Base-by-base conservation (phyloP, 2,113 vertebrate species). In the Odontesthes bonariensis region DNA sequence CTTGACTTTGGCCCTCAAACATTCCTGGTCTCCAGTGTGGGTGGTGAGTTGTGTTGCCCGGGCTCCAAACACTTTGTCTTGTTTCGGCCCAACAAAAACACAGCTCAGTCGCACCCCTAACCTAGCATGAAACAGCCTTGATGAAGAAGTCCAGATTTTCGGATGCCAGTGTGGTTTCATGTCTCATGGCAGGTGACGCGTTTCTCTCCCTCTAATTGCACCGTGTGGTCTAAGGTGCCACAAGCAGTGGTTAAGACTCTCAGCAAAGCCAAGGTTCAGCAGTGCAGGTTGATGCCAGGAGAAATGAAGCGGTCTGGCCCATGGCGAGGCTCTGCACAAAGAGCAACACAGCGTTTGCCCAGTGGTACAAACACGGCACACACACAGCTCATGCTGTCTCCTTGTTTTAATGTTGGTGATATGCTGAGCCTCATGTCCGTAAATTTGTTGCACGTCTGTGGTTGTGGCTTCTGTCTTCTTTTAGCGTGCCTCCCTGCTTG, bases 301-400 rank as follows among this genome's bases (percentile, higher is more conserved):
- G 73, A 83, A 84, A 82, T 73, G 71, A 61, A 62, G 71, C 69
- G 54, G 38, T 73, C 31, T 46, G 69, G 46, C n/a, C 13, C n/a
- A 19, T 27, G 3, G 70, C 54, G 31, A 0, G 68, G 46, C 62
- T 73, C 31, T 71, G 76, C 74, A 68, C 75, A 62, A 86, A 83
- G 75, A 81, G 77, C 86, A 90, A 81, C 65, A 65, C 69, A 66
- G 62, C 64, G 74, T 92, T 91, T 83, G 70, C 55, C 70, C 75
- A 82, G 63, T 5, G 59, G 55, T 58, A 52, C 51, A 72, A 66
- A 74, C 70, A 49, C 51, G 10, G 22, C 40, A 42, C 40, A 42
- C 40, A 42, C 8, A 42, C 12, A 3, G 40, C 40, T 42, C 40
- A 12, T 42, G 10, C 40, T 42, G 3, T 42, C 22, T 13, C 68